Evolutionary conservation across 2,888 invertebrate genomes (phyloP).

Genomic region (Bugula neritina): DNA sequence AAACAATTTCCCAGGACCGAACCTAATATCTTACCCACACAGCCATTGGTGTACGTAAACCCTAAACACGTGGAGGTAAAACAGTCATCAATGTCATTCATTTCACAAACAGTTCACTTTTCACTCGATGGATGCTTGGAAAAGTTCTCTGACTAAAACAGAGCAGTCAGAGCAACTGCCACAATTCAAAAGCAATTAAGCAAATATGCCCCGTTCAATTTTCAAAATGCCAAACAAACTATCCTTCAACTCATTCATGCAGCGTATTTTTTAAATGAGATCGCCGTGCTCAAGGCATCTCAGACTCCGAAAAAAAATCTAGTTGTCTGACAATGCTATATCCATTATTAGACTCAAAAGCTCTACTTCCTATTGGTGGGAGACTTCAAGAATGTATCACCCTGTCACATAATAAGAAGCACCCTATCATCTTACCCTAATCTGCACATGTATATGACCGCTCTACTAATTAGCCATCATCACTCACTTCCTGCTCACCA

Average conservation of each 20-base stretch:
- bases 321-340: conserved; percentile 29
- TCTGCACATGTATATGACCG: conserved; percentile 30
- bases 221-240: background rate
- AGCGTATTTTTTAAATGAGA: conserved; percentile 24
- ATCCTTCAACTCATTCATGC: conserved; percentile 4
- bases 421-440: conserved; percentile 34
- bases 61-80: conserved; percentile 30
- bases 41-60: background rate
- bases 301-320: background rate
- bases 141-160: background rate
- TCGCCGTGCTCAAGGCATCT: background rate
- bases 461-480: too few relatives aligned
- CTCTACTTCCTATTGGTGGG: conserved; percentile 35
- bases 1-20: conserved; percentile 29
- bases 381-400: conserved; percentile 28
- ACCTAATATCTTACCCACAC: background rate
- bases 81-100: conserved; percentile 7
- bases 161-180: background rate
- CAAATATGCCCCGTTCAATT: background rate
- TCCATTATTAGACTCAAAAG: conserved; percentile 32
- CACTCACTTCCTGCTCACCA: conserved; percentile 13
- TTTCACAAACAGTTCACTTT: background rate
- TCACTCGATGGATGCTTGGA: background rate
- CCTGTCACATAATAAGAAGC: conserved; percentile 27
- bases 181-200: background rate